Percentiles rank a stretch among this genome's conserved stretches.
Evolutionary conservation across 2,888 invertebrate species (phyloP).

Genomic region (Ichneumoninae sp.): DNA sequence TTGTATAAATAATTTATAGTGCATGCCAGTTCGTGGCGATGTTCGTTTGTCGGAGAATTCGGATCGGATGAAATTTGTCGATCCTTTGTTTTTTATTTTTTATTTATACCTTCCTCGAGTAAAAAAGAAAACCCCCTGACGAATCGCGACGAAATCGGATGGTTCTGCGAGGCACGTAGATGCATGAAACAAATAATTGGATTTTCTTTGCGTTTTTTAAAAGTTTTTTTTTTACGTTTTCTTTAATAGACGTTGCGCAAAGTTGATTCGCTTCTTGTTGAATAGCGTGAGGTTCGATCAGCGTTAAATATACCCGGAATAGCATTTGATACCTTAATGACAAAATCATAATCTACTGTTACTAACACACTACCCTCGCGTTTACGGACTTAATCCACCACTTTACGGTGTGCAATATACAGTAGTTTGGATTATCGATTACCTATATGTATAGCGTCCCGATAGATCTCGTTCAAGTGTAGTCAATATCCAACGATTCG

Average conservation of each 20-base stretch:
- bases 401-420: constrained; percentile 44
- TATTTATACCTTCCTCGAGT: background rate
- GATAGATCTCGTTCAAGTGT: constrained; percentile 48
- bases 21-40: background rate
- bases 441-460: constrained; percentile 29
- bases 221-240: background rate
- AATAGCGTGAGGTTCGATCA: constrained; percentile 12
- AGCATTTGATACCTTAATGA: constrained; percentile 44
- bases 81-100: background rate
- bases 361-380: constrained; percentile 37
- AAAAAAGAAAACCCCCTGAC: background rate
- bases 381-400: constrained; percentile 47
- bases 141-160: constrained; percentile 14
- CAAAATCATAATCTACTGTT: constrained; percentile 28
- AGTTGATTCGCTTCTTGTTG: constrained; percentile 20
- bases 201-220: background rate
- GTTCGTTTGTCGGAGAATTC: background rate
- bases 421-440: constrained; percentile 26
- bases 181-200: background rate
- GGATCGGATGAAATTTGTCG: background rate
- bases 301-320: background rate
- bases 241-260: background rate
- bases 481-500: constrained; percentile 46
- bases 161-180: background rate
- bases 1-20: constrained; percentile 3